Percentiles rank a stretch among this genome's conserved stretches.
phyloP scores from a whole-genome alignment of 2,113 vertebrate genomes.

The Dipodomys spectabilis region DNA sequence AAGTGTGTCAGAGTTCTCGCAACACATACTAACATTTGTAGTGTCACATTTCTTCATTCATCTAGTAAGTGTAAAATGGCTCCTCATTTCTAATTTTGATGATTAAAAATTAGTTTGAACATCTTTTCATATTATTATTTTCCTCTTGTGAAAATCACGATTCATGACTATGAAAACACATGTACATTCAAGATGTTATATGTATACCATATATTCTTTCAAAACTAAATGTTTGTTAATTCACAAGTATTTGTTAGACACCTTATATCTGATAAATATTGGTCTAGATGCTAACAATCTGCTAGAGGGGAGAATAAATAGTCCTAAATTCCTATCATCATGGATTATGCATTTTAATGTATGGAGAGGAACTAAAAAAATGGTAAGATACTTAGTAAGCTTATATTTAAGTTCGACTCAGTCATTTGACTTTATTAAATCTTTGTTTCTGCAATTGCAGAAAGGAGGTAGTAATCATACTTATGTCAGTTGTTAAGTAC shows the following conservation, averaged over 20 bases:
- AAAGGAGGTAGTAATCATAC: not conserved
- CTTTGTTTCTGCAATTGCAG: not conserved
- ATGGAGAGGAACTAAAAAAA: not conserved
- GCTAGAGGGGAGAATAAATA: not conserved
- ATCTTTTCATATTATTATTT: constrained; percentile 19
- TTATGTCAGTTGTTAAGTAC: not conserved
- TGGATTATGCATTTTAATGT: not conserved
- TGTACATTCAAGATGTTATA: not conserved
- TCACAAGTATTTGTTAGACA: not conserved
- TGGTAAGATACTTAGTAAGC: not conserved
- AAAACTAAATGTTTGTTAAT: not conserved
- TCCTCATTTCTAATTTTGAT: not conserved
- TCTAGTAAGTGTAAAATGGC: not conserved
- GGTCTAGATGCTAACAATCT: not conserved
- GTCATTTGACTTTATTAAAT: not conserved
- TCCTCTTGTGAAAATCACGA: constrained; percentile 26
- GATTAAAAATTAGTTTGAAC: not conserved
- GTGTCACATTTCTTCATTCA: not conserved
- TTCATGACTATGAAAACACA: not conserved
- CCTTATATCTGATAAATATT: not conserved
- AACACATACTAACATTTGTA: not conserved
- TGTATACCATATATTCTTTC: not conserved
- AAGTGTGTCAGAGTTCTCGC: not conserved
- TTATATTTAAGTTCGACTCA: not conserved
- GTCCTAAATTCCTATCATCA: not conserved